A percentile compares a stretch with the other conserved stretches of the same genome.
Evolutionary conservation across 2,888 invertebrate species (phyloP).

Genomic region (Isotomurus palustris): DNA sequence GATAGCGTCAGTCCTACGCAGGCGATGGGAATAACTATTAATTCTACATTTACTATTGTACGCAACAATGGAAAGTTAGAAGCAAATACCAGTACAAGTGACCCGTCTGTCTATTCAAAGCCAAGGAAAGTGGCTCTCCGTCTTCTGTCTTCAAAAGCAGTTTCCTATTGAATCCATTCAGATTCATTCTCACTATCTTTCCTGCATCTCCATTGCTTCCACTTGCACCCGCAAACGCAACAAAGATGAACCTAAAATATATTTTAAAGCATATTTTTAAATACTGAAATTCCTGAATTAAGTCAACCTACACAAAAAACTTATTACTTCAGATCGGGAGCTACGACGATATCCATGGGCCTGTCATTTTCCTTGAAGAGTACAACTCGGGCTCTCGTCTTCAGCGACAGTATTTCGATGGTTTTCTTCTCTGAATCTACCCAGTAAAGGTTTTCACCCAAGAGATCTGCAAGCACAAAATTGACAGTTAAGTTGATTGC

Average conservation of each 20-base stretch:
- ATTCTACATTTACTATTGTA: not conserved
- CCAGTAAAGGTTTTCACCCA: slow-evolving; percentile 69
- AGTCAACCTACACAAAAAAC: not conserved
- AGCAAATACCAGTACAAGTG: slow-evolving; percentile 58
- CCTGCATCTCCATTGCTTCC: no score
- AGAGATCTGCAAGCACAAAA: slow-evolving; percentile 62
- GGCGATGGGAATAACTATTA: not conserved
- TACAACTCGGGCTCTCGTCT: slow-evolving; percentile 58
- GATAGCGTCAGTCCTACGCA: slow-evolving; percentile 37
- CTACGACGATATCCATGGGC: slow-evolving; percentile 64
- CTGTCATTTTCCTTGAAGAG: slow-evolving; percentile 57
- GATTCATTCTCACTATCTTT: slow-evolving; percentile 61
- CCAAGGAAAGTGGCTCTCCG: slow-evolving; percentile 53
- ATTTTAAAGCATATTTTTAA: slow-evolving; percentile 2
- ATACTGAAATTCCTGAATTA: not conserved
- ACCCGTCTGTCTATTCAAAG: slow-evolving; percentile 58
- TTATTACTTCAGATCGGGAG: slow-evolving; percentile 63
- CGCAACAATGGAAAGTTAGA: not conserved
- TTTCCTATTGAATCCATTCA: slow-evolving; percentile 61
- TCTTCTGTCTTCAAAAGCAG: slow-evolving; percentile 53
- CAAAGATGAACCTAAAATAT: slow-evolving; percentile 60
- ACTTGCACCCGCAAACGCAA: slow-evolving; percentile 52
- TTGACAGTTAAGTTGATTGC: not conserved
- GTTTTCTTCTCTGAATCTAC: slow-evolving; percentile 61
- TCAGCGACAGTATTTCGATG: slow-evolving; percentile 64